phyloP scores from a whole-genome alignment of 2,113 vertebrate genomes.

The Physeter macrocephalus region DNA sequence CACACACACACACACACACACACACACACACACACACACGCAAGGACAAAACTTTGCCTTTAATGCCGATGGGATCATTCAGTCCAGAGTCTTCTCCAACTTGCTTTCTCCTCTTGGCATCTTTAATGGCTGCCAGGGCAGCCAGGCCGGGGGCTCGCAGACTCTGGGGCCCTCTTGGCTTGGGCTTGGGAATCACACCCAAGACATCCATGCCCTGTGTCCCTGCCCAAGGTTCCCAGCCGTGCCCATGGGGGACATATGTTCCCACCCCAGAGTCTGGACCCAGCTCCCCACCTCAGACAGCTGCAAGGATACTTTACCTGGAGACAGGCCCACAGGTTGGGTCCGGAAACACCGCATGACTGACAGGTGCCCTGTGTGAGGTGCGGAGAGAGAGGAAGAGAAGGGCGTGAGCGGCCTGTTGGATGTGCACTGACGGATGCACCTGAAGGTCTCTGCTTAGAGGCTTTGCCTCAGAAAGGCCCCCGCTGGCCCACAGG shows the following conservation, averaged over 20 bases:
- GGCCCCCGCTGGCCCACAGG: neutral
- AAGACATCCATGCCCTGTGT: neutral
- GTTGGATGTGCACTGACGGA: neutral
- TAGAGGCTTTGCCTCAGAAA: neutral
- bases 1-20: too few species aligned
- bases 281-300: accelerated
- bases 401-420: neutral
- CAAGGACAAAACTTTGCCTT: too few species aligned
- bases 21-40: accelerated
- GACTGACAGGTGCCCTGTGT: conserved; percentile 95
- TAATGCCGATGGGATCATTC: accelerated
- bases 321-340: conserved; percentile 99
- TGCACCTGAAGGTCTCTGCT: neutral
- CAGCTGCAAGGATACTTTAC: conserved; percentile 73
- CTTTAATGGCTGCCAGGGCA: neutral
- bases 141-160: neutral
- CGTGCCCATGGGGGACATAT: accelerated
- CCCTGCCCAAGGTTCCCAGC: neutral
- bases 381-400: neutral
- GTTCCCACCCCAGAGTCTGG: neutral
- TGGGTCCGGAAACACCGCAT: conserved; percentile 93
- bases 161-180: neutral
- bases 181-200: neutral
- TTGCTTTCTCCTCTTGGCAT: too few species aligned
- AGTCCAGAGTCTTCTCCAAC: neutral